Evolutionary conservation across 1,140 invertebrate genomes (phyloP).

Genomic region (Forficula auricularia): DNA sequence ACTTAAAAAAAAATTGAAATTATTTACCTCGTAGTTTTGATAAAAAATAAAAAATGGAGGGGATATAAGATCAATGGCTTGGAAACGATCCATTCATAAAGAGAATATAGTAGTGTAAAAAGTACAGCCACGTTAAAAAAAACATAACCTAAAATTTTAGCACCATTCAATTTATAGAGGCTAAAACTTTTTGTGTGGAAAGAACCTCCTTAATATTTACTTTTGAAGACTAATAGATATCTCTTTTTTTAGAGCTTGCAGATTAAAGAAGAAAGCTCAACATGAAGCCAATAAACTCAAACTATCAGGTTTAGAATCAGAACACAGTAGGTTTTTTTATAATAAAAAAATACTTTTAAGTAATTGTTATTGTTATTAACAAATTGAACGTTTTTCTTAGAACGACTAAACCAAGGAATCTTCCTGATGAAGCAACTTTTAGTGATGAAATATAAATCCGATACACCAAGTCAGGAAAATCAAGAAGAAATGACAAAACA

Average conservation of each 20-base stretch:
- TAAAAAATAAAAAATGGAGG: no score
- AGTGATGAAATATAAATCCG: slow-evolving; percentile 36
- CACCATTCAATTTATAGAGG: no score
- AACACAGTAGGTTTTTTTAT: slow-evolving; percentile 62
- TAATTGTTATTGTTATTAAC: neutral
- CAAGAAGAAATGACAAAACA: slow-evolving; percentile 43
- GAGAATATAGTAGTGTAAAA: no score
- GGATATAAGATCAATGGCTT: no score
- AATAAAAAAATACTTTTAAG: slow-evolving; percentile 1
- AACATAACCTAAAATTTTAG: no score
- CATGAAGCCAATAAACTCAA: slow-evolving; percentile 93
- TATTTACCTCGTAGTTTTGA: no score
- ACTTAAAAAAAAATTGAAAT: no score
- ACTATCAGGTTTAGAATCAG: slow-evolving; percentile 76
- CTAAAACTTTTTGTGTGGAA: no score
- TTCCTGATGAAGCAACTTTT: slow-evolving; percentile 43
- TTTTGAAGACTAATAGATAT: no score
- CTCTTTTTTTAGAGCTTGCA: slow-evolving; percentile 51
- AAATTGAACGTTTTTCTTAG: slow-evolving; percentile 32
- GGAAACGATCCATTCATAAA: no score
- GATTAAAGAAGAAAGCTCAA: slow-evolving; percentile 86
- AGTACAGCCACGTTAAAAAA: no score
- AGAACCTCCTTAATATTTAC: no score
- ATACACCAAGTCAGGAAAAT: slow-evolving; percentile 25
- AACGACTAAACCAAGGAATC: slow-evolving; percentile 45